phyloP scores from a whole-genome alignment of 2,888 invertebrate species.

The Perizoma flavofasciatum region DNA sequence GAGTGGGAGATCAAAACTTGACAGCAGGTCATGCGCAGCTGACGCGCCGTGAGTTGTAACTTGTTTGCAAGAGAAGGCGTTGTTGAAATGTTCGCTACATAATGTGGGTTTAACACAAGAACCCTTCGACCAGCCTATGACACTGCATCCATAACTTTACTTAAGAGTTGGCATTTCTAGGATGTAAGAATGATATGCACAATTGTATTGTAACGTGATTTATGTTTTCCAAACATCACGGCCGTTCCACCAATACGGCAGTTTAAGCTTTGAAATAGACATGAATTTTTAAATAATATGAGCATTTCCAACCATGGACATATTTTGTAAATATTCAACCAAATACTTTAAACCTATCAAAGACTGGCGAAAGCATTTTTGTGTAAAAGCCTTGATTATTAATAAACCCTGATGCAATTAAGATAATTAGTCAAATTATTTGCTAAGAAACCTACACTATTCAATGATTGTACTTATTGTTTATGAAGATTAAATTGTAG shows the following conservation, averaged over 20 bases:
- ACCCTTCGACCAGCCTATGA: too few species aligned
- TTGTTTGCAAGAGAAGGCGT: slow-evolving; percentile 5
- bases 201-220: too few species aligned
- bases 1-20: too few species aligned
- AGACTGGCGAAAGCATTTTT: slow-evolving; percentile 22
- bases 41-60: neutral
- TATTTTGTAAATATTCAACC: slow-evolving; percentile 16
- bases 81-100: neutral
- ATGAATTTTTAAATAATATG: too few species aligned
- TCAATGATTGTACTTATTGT: slow-evolving; percentile 24
- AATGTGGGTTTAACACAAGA: too few species aligned
- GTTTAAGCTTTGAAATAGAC: too few species aligned
- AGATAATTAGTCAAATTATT: slow-evolving; percentile 1
- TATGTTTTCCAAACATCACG: too few species aligned
- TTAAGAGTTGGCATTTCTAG: too few species aligned
- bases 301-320: neutral
- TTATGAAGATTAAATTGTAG: slow-evolving; percentile 30
- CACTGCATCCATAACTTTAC: too few species aligned
- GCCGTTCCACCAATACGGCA: too few species aligned
- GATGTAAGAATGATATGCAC: too few species aligned
- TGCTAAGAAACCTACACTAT: neutral
- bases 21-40: too few species aligned
- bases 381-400: slow-evolving; percentile 11
- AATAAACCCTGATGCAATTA: slow-evolving; percentile 9
- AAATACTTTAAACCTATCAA: slow-evolving; percentile 11